phyloP scores from a whole-genome alignment of 37 sponge, comb jelly and placozoan species.

The Dysidea cf. avara region DNA sequence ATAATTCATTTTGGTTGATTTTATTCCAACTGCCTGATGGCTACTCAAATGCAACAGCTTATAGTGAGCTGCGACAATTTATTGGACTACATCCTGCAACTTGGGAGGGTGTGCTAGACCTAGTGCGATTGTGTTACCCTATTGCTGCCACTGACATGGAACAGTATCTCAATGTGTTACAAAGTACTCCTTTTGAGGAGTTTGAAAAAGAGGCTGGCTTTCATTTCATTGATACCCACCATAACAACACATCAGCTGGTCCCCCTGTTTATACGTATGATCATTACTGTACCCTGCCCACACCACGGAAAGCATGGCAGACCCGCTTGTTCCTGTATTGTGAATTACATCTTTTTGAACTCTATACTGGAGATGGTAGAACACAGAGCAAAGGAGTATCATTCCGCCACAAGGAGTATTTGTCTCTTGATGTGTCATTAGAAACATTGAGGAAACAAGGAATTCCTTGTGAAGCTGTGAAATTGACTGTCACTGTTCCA shows the following conservation, averaged over 20 bases:
- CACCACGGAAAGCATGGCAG: conserved; percentile 54
- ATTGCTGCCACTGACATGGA: conserved; percentile 22
- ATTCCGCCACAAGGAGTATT: conserved; percentile 10
- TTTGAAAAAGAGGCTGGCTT: conserved; percentile 59
- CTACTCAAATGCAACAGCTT: too few species aligned
- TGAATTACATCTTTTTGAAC: conserved; percentile 54
- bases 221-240: conserved; percentile 34
- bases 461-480: too few species aligned
- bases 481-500: too few species aligned
- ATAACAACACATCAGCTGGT: background rate
- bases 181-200: background rate
- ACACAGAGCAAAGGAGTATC: conserved; percentile 11
- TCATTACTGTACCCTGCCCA: conserved; percentile 26
- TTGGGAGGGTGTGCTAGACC: conserved; percentile 54
- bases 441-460: background rate
- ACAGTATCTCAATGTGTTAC: conserved; percentile 6
- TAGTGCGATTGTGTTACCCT: conserved; percentile 26
- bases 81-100: too few species aligned
- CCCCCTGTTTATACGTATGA: conserved; percentile 47
- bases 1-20: conserved; percentile 45
- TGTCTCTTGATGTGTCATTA: conserved; percentile 14
- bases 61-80: too few species aligned
- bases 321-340: conserved; percentile 67
- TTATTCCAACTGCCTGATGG: conserved; percentile 21
- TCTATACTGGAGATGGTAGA: conserved; percentile 62